Conservation (phyloP, 2,888 invertebrate species). For the Protonemura montana region DNA sequence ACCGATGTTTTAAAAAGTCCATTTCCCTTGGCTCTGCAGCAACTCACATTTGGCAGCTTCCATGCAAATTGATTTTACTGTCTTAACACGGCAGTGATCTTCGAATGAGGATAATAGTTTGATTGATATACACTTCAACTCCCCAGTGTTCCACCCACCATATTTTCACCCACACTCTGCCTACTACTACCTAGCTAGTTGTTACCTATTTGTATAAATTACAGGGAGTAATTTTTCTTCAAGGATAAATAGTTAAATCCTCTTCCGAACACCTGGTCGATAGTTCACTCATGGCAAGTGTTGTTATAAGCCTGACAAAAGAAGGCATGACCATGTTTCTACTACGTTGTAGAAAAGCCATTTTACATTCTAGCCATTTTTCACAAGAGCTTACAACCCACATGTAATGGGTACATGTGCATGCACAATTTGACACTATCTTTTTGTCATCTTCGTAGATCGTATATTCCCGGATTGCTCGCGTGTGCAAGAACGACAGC, state of each 20-base stretch:
- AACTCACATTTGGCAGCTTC: neutral
- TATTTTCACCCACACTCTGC: neutral
- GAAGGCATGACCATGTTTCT: neutral
- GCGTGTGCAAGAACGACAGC: slow-evolving; percentile 89
- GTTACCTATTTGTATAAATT: neutral
- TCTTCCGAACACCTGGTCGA: neutral
- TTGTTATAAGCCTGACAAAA: neutral
- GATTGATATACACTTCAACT: neutral
- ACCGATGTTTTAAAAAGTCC: neutral
- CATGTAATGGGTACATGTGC: neutral
- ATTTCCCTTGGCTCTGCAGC: neutral
- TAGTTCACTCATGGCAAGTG: neutral
- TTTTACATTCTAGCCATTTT: neutral
- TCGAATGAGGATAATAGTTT: neutral
- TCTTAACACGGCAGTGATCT: neutral
- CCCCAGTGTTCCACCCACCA: neutral
- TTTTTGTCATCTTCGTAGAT: slow-evolving; percentile 64
- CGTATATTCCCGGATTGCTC: slow-evolving; percentile 87
- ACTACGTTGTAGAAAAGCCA: neutral
- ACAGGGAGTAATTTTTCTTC: neutral
- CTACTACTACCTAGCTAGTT: neutral
- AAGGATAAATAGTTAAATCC: slow-evolving; percentile 12
- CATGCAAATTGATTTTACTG: neutral
- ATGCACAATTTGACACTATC: neutral
- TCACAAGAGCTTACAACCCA: neutral